Conservation (phyloP, 2,888 invertebrate species). For the Phania funesta region DNA sequence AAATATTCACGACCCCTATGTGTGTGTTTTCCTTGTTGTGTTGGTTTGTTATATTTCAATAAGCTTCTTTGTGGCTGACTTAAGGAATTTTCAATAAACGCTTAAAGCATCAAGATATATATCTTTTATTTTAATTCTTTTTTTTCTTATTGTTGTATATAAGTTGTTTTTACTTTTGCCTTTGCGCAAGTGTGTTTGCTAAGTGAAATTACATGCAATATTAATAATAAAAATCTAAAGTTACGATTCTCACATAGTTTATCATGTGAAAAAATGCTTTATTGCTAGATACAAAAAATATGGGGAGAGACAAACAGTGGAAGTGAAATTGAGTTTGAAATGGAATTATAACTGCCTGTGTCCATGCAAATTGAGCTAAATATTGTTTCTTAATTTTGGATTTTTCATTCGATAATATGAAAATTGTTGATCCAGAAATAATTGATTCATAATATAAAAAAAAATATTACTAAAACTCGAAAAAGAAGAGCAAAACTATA, state of each 20-base stretch:
- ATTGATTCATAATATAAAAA: no score
- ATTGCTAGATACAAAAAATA: neutral
- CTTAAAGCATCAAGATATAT: constrained; percentile 47
- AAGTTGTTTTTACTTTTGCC: neutral
- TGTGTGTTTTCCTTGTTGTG: neutral
- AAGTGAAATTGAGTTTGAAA: no score
- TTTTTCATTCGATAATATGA: no score
- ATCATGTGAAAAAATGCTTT: constrained; percentile 42
- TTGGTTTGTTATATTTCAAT: constrained; percentile 47
- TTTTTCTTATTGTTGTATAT: neutral
- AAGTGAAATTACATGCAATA: neutral
- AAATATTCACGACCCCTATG: no score
- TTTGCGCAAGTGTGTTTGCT: neutral
- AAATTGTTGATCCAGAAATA: no score
- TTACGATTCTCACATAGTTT: constrained; percentile 36
- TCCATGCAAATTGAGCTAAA: no score
- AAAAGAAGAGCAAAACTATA: no score
- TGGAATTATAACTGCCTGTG: no score
- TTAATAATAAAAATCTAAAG: constrained; percentile 48
- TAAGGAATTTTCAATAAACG: constrained; percentile 66
- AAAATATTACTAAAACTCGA: no score
- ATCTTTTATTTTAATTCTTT: neutral
- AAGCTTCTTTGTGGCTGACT: constrained; percentile 60
- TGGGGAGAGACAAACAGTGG: neutral
- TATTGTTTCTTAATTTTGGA: no score